These are phyloP conservation scores for Formica selysi DNA, from an alignment of 1,140 invertebrate genomes.

Conservation along the genomic window DNA sequence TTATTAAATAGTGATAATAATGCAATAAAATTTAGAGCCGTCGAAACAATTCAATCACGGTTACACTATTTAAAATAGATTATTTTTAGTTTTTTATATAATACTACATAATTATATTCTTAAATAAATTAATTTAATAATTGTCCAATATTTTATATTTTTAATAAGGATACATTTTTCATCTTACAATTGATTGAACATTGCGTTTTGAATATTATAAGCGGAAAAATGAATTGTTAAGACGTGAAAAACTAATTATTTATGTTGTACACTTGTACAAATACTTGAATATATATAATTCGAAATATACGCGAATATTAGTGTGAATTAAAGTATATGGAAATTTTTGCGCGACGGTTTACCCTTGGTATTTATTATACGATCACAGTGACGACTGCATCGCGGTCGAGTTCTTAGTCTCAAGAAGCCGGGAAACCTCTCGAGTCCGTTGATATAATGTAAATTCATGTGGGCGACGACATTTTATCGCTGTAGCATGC, in stretches of 20 bases:
- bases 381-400: background rate
- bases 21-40: background rate
- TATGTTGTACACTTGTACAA: background rate
- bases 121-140: background rate
- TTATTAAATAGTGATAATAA: slow-evolving; percentile 1
- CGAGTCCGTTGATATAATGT: slow-evolving; percentile 19
- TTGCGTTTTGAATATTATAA: background rate
- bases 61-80: background rate
- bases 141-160: background rate
- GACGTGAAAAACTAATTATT: background rate
- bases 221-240: background rate
- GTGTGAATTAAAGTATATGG: background rate
- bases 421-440: background rate
- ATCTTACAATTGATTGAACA: background rate
- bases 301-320: background rate
- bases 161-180: background rate
- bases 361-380: slow-evolving; percentile 29
- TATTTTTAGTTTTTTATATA: background rate
- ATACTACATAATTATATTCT: background rate
- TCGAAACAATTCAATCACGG: background rate
- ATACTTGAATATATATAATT: background rate
- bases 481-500: slow-evolving; percentile 41
- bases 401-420: background rate
- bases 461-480: slow-evolving; percentile 54
- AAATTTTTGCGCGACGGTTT: background rate